phyloP scores from a whole-genome alignment of 1,140 invertebrate species.

The Dendroctonus ponderosae region DNA sequence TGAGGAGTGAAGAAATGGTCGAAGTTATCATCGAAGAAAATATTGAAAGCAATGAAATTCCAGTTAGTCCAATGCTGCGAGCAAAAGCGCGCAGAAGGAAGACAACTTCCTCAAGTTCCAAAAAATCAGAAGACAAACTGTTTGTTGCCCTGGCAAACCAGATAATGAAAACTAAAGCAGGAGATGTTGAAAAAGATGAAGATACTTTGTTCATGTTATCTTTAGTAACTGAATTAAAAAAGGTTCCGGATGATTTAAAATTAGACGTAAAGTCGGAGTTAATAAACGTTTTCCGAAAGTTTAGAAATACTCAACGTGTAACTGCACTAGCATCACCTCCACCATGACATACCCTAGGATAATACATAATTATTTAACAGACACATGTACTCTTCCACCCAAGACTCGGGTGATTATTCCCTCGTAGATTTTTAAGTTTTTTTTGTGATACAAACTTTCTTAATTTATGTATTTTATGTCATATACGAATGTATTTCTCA shows the following conservation, averaged over 20 bases:
- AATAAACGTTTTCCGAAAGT: no score
- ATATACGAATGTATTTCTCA: no score
- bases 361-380: no score
- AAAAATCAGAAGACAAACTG: background rate
- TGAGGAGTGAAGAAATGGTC: background rate
- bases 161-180: background rate
- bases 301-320: background rate
- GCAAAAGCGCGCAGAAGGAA: background rate
- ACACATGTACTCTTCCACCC: no score
- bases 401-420: no score
- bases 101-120: background rate
- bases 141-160: background rate
- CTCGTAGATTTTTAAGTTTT: no score
- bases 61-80: background rate
- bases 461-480: no score
- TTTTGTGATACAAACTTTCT: no score
- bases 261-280: background rate
- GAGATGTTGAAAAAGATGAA: background rate
- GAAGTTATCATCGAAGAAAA: background rate
- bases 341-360: conserved; percentile 3
- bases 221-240: conserved; percentile 1
- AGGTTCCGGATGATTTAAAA: conserved; percentile 1
- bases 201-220: conserved; percentile 1
- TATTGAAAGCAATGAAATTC: background rate
- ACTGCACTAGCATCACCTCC: background rate